These are phyloP conservation scores for Drosophila aff. DNA, from an alignment of 1,140 invertebrate species.

Conservation along the genomic window DNA sequence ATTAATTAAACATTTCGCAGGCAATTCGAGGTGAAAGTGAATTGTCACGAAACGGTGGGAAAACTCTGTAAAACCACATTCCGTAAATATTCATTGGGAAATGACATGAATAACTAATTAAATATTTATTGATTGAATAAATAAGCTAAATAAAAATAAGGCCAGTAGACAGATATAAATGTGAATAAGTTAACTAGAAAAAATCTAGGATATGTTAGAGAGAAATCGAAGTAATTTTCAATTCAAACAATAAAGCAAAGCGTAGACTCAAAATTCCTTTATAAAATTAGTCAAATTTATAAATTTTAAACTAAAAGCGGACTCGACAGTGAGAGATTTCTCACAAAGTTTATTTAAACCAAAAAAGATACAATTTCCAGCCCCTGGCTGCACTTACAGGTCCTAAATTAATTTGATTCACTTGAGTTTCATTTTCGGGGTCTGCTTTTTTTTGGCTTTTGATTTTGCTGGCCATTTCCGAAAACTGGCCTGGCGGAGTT, in stretches of 20 bases:
- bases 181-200: background rate
- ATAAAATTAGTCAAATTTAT: no score
- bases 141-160: background rate
- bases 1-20: slow-evolving; percentile 60
- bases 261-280: background rate
- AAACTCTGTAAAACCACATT: background rate
- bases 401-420: slow-evolving; percentile 41
- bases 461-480: slow-evolving; percentile 9
- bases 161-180: no score
- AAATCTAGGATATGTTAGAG: no score
- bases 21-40: slow-evolving; percentile 14
- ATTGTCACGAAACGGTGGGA: slow-evolving; percentile 5
- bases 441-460: background rate
- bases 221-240: no score
- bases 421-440: slow-evolving; percentile 18
- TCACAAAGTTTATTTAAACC: background rate
- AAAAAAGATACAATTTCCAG: background rate
- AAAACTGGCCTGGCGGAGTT: slow-evolving; percentile 62
- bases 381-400: slow-evolving; percentile 15
- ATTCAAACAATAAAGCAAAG: no score
- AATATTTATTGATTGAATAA: background rate
- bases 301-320: background rate
- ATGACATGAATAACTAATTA: background rate
- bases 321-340: no score
- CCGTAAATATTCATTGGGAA: background rate